These are phyloP conservation scores for Platysternon megacephalum DNA, from an alignment of 2,113 vertebrate species.

Conservation along the genomic window DNA sequence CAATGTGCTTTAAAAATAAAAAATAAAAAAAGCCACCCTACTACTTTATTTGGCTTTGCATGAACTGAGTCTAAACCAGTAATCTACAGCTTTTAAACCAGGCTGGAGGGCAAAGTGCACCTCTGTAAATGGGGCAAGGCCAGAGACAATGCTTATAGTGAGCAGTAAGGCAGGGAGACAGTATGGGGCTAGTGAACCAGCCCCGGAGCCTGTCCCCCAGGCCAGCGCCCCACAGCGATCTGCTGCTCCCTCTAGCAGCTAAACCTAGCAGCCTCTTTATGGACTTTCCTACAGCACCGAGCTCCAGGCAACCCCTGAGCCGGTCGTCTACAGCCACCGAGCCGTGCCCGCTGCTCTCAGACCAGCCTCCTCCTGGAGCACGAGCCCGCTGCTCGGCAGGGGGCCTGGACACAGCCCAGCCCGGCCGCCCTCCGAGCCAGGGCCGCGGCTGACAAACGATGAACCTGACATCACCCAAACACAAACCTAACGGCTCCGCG, in stretches of 20 bases:
- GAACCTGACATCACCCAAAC: too few species aligned
- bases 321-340: too few species aligned
- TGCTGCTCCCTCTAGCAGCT: neutral
- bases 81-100: neutral
- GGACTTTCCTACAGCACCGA: neutral
- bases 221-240: neutral
- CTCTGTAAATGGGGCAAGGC: neutral
- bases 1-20: neutral
- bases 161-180: neutral
- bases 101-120: neutral
- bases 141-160: neutral
- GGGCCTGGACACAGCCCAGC: too few species aligned
- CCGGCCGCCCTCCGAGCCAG: neutral
- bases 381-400: neutral
- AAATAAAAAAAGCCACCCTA: neutral
- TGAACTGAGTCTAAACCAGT: neutral
- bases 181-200: too few species aligned
- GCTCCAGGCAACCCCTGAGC: neutral
- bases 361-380: neutral
- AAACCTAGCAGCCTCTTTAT: neutral
- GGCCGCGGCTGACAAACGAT: too few species aligned
- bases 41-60: neutral
- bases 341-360: too few species aligned
- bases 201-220: neutral
- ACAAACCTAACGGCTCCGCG: neutral